Evolutionary conservation across 2,797 vertebrate species (phyloP).

Genomic region (Esox lucius): DNA sequence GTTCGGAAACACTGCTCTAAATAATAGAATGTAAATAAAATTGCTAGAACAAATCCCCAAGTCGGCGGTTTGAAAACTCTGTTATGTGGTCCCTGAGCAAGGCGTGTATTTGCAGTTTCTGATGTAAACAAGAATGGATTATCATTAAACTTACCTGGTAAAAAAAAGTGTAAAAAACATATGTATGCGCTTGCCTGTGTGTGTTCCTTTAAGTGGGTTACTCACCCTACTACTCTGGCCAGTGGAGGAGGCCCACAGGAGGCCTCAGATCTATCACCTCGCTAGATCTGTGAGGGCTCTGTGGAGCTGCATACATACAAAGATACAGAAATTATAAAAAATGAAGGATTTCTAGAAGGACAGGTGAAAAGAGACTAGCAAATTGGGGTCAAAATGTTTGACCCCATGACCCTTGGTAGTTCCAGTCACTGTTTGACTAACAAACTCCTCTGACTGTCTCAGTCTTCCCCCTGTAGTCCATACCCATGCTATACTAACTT

Average conservation of each 20-base stretch:
- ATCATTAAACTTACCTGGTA: not conserved
- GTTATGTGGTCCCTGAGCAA: too few species aligned
- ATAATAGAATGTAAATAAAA: too few species aligned
- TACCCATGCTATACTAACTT: not conserved
- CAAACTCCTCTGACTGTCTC: not conserved
- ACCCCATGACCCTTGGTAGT: too few species aligned
- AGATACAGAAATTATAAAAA: not conserved
- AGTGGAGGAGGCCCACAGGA: not conserved
- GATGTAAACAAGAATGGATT: too few species aligned
- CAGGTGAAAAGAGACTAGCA: not conserved
- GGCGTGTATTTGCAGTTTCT: too few species aligned
- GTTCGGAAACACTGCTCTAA: not conserved
- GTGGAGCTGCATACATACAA: not conserved
- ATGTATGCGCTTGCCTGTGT: slow-evolving; percentile 4
- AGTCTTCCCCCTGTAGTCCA: slow-evolving; percentile 36
- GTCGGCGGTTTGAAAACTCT: too few species aligned
- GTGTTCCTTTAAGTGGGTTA: not conserved
- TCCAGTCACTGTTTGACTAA: not conserved
- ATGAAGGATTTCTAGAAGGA: not conserved
- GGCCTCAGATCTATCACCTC: not conserved
- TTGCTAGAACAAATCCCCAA: too few species aligned
- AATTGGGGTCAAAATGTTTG: not conserved
- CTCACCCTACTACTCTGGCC: not conserved
- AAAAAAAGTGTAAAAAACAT: too few species aligned
- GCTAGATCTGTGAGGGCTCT: too few species aligned